phyloP scores from a whole-genome alignment of 2,113 vertebrate genomes.

The Callospermophilus lateralis region DNA sequence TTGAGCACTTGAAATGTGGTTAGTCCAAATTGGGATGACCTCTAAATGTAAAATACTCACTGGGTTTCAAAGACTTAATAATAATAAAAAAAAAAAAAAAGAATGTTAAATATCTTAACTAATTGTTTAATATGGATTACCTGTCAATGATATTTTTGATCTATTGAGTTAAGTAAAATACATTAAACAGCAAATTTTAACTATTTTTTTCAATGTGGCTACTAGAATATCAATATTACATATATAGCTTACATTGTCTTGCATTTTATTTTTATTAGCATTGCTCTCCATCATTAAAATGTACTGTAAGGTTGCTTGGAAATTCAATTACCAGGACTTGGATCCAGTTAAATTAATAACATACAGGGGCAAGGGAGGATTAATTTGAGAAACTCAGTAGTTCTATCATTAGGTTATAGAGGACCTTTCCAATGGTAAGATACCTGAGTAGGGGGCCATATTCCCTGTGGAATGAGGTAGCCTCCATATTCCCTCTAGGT shows the following conservation, averaged over 20 bases:
- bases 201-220: constrained; percentile 32
- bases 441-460: background rate
- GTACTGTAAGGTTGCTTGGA: constrained; percentile 7
- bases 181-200: background rate
- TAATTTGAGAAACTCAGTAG: background rate
- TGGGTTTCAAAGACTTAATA: constrained; percentile 27
- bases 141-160: constrained; percentile 23
- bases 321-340: background rate
- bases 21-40: constrained; percentile 28
- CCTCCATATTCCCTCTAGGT: background rate
- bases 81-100: constrained; percentile 12
- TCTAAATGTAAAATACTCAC: constrained; percentile 28
- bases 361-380: background rate
- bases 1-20: background rate
- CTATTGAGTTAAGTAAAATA: constrained; percentile 30
- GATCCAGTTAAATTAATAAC: background rate
- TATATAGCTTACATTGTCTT: background rate
- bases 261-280: background rate
- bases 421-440: background rate
- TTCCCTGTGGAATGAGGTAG: no score
- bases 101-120: constrained; percentile 12
- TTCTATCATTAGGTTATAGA: background rate
- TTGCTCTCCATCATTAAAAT: constrained; percentile 30
- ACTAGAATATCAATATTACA: constrained; percentile 7
- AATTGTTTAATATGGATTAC: constrained; percentile 47